These are phyloP conservation scores for Xestia xanthographa DNA, from an alignment of 2,888 invertebrate genomes.

Conservation along the genomic window DNA sequence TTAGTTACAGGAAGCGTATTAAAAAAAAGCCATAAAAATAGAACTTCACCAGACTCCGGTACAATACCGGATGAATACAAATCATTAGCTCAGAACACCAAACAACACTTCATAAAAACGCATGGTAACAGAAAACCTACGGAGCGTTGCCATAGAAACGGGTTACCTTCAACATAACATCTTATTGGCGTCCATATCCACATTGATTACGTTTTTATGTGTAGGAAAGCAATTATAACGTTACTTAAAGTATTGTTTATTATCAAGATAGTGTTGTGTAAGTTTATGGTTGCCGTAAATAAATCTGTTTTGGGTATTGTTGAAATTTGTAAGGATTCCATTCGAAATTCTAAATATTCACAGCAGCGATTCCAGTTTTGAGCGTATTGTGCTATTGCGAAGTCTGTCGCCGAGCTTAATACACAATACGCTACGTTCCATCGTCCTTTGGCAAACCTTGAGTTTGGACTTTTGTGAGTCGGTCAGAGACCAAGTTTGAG, in stretches of 20 bases:
- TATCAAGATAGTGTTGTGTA: background rate
- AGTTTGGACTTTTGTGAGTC: too few species aligned
- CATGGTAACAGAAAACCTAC: conserved; percentile 5
- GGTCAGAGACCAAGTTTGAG: too few species aligned
- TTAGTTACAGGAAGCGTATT: background rate
- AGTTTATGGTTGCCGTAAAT: conserved; percentile 5
- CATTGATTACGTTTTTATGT: conserved; percentile 8
- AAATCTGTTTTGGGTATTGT: background rate
- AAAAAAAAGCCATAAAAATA: background rate
- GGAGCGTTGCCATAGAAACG: conserved; percentile 19
- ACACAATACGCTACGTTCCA: too few species aligned
- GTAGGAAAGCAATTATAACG: background rate
- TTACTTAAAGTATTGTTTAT: background rate
- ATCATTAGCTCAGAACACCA: background rate
- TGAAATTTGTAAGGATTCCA: background rate
- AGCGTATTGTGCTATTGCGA: too few species aligned
- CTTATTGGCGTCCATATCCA: background rate
- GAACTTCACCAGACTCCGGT: background rate
- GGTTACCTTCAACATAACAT: background rate
- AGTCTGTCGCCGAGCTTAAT: too few species aligned
- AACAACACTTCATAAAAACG: conserved; percentile 21
- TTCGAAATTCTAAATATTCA: too few species aligned
- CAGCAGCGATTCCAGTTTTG: too few species aligned
- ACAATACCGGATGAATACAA: background rate
- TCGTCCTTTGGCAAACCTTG: too few species aligned